Evolutionary conservation across 1,140 invertebrate species (phyloP), one percentile per base, ranked within the genome.

Genomic region (Panulirus ornatus): DNA sequence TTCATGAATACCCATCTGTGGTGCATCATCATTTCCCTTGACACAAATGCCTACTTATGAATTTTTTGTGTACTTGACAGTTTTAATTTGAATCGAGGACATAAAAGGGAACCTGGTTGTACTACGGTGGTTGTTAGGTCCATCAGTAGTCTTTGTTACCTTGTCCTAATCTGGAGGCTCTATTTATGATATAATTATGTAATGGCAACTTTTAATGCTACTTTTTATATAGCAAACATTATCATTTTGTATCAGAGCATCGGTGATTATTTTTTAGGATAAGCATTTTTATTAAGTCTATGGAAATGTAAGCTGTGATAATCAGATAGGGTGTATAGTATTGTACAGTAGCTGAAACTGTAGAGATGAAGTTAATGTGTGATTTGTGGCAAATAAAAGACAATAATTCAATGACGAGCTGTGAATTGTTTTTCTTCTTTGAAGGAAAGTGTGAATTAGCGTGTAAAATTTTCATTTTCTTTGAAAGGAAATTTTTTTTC

Each of bases 261-360:
- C 22, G 3, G 6, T 66, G 54, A 30, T 66, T 27, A 6, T 6
- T 47, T 63, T 66, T 0, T 66, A 66, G 58, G 27, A 27, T 22
- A 66, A 66, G n/a, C 22, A 8, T 5, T 66, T 27, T 14, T 66
- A 30, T 30, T 30, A 66, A 8, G 6, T 30, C n/a, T 30, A 2
- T 66, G 58, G 58, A 66, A 66, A 66, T 66, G 58, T 66, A 8
- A 30, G n/a, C n/a, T 66, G 58, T 66, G 58, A 66, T 27, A 66
- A 30, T 30, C 22, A 30, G n/a, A 66, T 27, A 66, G 22, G 58
- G 11, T 66, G n/a, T 66, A 66, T 66, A 8, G 9, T 66, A 30
- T n/a, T 66, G n/a, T 30, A 66, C 30, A 27, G 30, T 66, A 66
- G 3, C 22, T 27, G 27, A 30, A 8, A 27, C 16, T 66, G n/a